These are phyloP conservation scores for Diachasma alloeum DNA, from an alignment of 1,140 invertebrate genomes.

Conservation along the genomic window DNA sequence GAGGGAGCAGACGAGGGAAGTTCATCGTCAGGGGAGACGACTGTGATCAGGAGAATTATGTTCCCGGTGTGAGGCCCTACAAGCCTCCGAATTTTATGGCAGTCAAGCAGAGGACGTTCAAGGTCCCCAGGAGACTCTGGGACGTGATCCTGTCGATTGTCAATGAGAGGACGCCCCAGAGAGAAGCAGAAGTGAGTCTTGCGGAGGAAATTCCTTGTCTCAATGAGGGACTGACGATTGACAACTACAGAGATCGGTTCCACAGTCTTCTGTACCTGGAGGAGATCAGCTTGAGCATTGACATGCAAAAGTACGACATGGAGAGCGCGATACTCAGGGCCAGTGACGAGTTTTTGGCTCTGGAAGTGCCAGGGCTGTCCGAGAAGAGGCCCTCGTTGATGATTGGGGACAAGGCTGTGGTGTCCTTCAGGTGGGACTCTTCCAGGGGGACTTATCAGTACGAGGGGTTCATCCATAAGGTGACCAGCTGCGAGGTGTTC, in stretches of 20 bases:
- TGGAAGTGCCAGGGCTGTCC: conserved; percentile 81
- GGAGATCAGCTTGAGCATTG: conserved; percentile 73
- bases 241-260: conserved; percentile 74
- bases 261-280: conserved; percentile 79
- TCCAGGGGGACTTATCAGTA: conserved; percentile 61
- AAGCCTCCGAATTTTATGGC: conserved; percentile 68
- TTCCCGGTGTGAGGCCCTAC: conserved; percentile 69
- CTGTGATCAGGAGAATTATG: conserved; percentile 49
- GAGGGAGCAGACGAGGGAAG: conserved; percentile 50
- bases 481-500: conserved; percentile 71
- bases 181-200: conserved; percentile 54
- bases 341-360: conserved; percentile 73
- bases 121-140: conserved; percentile 69
- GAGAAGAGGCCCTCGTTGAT: conserved; percentile 88
- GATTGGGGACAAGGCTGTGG: conserved; percentile 78
- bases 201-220: conserved; percentile 63
- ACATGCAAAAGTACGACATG: conserved; percentile 76
- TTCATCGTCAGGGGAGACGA: conserved; percentile 48
- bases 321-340: conserved; percentile 70
- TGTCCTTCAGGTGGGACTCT: conserved; percentile 51
- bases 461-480: conserved; percentile 83
- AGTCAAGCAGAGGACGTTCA: conserved; percentile 63
- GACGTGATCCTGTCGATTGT: conserved; percentile 59
- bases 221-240: conserved; percentile 58
- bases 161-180: conserved; percentile 52